These are phyloP conservation scores for Aphelinus certus DNA, from an alignment of 1,140 invertebrate genomes.

Conservation along the genomic window DNA sequence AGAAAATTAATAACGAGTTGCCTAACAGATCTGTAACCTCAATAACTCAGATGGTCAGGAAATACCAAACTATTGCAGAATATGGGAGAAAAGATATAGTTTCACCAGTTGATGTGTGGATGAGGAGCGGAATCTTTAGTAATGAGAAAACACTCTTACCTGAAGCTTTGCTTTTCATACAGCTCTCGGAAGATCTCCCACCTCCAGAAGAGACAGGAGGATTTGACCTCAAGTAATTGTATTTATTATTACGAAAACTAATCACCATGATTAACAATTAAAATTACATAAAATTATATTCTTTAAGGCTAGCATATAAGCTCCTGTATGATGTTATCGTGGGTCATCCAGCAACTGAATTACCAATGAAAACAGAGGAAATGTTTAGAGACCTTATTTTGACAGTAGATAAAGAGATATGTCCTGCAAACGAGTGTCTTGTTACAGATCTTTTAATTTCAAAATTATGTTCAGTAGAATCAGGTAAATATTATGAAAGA, in stretches of 20 bases:
- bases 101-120: slow-evolving; percentile 45
- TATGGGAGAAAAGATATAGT: slow-evolving; percentile 10
- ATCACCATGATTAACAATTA: neutral
- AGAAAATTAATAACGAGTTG: slow-evolving; percentile 34
- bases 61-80: slow-evolving; percentile 25
- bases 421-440: slow-evolving; percentile 28
- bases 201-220: slow-evolving; percentile 35
- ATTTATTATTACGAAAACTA: neutral
- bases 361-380: slow-evolving; percentile 34
- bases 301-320: slow-evolving; percentile 46
- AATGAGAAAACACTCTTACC: slow-evolving; percentile 36
- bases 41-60: slow-evolving; percentile 36
- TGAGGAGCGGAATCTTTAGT: slow-evolving; percentile 41
- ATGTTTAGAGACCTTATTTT: slow-evolving; percentile 38
- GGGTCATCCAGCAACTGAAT: slow-evolving; percentile 18
- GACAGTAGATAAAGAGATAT: slow-evolving; percentile 36
- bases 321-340: slow-evolving; percentile 44
- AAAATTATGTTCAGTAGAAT: slow-evolving; percentile 24
- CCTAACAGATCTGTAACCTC: slow-evolving; percentile 30
- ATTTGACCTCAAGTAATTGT: slow-evolving; percentile 45
- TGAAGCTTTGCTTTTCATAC: slow-evolving; percentile 47
- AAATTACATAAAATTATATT: slow-evolving; percentile 1
- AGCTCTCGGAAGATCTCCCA: slow-evolving; percentile 45
- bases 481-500: slow-evolving; percentile 31
- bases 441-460: slow-evolving; percentile 37